Conservation (phyloP, 2,888 invertebrate genomes). For the Oithona nana region DNA sequence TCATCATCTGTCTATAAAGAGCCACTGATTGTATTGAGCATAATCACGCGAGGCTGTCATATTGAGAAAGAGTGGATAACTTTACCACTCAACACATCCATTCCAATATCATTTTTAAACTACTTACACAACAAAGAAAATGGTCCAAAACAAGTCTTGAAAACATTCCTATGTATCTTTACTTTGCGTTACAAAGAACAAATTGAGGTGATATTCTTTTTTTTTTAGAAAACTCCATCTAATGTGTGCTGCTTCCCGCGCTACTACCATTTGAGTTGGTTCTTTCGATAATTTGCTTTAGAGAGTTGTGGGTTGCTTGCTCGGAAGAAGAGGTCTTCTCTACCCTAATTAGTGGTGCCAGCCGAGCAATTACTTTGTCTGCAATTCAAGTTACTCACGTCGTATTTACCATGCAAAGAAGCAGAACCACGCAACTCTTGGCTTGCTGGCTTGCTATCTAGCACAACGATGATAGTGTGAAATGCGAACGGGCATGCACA, state of each 20-base stretch:
- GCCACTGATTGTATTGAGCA: background rate
- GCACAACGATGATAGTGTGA: too few relatives aligned
- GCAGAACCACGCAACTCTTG: background rate
- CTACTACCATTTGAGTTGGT: too few relatives aligned
- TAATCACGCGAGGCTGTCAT: background rate
- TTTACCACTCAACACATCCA: background rate
- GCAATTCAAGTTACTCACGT: background rate
- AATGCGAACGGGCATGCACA: background rate
- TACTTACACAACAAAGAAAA: too few relatives aligned
- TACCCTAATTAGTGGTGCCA: background rate
- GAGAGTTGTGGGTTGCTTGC: background rate
- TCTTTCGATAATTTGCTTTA: background rate
- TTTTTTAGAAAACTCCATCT: too few relatives aligned
- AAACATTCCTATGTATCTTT: too few relatives aligned
- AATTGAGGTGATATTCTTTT: too few relatives aligned
- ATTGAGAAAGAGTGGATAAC: too few relatives aligned
- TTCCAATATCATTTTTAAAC: background rate
- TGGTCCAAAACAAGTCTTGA: too few relatives aligned
- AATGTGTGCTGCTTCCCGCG: too few relatives aligned
- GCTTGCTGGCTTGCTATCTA: too few relatives aligned
- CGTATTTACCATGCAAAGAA: background rate
- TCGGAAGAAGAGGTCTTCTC: too few relatives aligned
- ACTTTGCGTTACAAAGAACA: too few relatives aligned
- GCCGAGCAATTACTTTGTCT: background rate
- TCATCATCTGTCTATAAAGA: background rate